These are phyloP conservation scores for Papilio demoleus DNA, from an alignment of 2,888 invertebrate genomes.

Conservation along the genomic window DNA sequence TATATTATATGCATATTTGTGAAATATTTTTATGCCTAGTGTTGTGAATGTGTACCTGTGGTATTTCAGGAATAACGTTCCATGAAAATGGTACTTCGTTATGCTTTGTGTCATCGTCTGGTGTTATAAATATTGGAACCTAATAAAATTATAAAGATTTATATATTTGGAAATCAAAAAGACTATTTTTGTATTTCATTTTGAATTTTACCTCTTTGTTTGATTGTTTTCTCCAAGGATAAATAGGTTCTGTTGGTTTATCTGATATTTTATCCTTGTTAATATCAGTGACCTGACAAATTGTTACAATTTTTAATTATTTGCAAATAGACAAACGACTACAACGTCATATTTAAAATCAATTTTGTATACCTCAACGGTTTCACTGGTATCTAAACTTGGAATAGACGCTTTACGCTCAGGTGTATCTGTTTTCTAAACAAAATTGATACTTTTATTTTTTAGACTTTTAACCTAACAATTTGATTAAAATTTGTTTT, in stretches of 20 bases:
- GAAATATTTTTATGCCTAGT: slow-evolving; percentile 24
- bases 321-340: not conserved
- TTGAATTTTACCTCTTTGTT: slow-evolving; percentile 54
- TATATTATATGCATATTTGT: slow-evolving; percentile 15
- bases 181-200: not conserved
- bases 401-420: slow-evolving; percentile 14
- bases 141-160: slow-evolving; percentile 47
- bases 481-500: not conserved
- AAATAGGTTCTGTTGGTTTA: slow-evolving; percentile 53
- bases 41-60: slow-evolving; percentile 65
- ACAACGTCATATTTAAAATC: not conserved
- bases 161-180: not conserved
- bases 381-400: not conserved
- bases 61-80: slow-evolving; percentile 77
- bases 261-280: slow-evolving; percentile 50
- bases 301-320: slow-evolving; percentile 23
- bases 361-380: slow-evolving; percentile 19
- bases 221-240: slow-evolving; percentile 56
- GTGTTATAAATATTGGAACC: slow-evolving; percentile 64
- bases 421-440: slow-evolving; percentile 25
- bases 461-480: not conserved
- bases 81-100: slow-evolving; percentile 74
- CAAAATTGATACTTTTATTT: slow-evolving; percentile 2
- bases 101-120: slow-evolving; percentile 60
- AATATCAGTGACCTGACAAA: slow-evolving; percentile 55